Evolutionary conservation across 2,797 vertebrate species (phyloP).

Genomic region (Esox lucius): DNA sequence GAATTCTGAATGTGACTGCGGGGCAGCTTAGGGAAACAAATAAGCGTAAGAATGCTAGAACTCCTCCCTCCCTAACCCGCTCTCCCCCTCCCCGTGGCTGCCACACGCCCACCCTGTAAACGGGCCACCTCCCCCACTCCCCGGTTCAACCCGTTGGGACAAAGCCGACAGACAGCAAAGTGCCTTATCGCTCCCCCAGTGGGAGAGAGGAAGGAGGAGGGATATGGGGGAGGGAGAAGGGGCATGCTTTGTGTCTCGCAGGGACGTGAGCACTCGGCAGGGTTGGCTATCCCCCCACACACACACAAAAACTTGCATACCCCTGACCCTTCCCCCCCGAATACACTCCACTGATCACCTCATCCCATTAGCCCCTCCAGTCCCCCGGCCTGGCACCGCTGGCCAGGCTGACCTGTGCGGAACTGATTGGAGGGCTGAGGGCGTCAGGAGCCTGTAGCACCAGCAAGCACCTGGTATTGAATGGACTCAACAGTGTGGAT

Average conservation of each 20-base stretch:
- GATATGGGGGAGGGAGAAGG: slow-evolving; percentile 3
- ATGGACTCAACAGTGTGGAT: no score
- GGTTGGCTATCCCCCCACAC: not conserved
- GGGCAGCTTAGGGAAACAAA: slow-evolving; percentile 46
- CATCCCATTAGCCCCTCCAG: not conserved
- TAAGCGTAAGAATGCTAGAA: slow-evolving; percentile 64
- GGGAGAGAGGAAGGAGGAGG: slow-evolving; percentile 50
- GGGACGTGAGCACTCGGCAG: slow-evolving; percentile 18
- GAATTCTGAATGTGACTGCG: slow-evolving; percentile 23
- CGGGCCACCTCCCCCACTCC: slow-evolving; percentile 30
- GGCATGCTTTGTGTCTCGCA: not conserved
- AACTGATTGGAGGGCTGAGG: slow-evolving; percentile 22
- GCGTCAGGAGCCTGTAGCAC: no score
- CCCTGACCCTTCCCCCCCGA: not conserved
- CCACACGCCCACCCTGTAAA: slow-evolving; percentile 63
- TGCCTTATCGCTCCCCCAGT: slow-evolving; percentile 56
- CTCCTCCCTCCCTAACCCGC: slow-evolving; percentile 37
- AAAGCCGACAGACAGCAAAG: slow-evolving; percentile 65
- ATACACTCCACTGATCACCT: not conserved
- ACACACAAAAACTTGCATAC: slow-evolving; percentile 11
- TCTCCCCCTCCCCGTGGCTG: slow-evolving; percentile 39
- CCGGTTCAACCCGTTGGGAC: slow-evolving; percentile 51
- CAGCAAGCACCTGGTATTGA: no score
- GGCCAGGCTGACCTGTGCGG: slow-evolving; percentile 6
- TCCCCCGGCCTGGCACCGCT: not conserved